Base-by-base conservation (phyloP, 2,888 invertebrate genomes). In the Buathra laborator region DNA sequence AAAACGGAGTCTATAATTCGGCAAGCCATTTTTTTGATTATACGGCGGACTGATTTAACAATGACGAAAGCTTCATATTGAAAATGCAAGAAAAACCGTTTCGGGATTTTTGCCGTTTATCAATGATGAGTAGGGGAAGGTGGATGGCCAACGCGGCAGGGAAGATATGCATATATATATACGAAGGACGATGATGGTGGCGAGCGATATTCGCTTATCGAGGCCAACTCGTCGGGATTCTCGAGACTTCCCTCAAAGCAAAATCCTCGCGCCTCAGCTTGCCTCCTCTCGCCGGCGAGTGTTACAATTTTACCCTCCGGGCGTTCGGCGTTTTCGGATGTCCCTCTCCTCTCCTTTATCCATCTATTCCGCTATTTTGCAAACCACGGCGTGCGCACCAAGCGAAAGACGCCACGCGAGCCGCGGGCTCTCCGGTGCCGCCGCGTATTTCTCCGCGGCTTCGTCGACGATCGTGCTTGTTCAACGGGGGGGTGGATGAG, bases 291-390 rank as follows among this genome's bases (percentile, higher is more conserved):
- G 86, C 86, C 87, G 89, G 91, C 87, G 89, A 91, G 92, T 91
- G 92, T 92, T 89, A 91, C 91, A 92, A 91, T 92, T 92, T 91
- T 88, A 86, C 87, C 90, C 89, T 87, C 89, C 14, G 68, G 44
- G 75, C 79, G 84, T 67, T 79, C 82, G 74, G 81, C 76, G 46
- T 80, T 37, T 80, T 75, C 86, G 80, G 87, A 89, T 89, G 89
- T 71, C 86, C 88, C 48, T 48, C 48, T 62, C 19, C 24, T 56
- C 56, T 56, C 90, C 91, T 90, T 91, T 89, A 90, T 90, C 89
- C 88, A 90, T 90, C 89, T 89, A 29, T 66, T 62, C 70, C 90
- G 90, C 91, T 92, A 92, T 92, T 92, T 92, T 92, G 89, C 90
- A 89, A 91, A 90, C 90, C 37, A 78, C 79, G 59, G 72, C 62